phyloP scores from a whole-genome alignment of 2,888 invertebrate species.

The Ochlodes sylvanus region DNA sequence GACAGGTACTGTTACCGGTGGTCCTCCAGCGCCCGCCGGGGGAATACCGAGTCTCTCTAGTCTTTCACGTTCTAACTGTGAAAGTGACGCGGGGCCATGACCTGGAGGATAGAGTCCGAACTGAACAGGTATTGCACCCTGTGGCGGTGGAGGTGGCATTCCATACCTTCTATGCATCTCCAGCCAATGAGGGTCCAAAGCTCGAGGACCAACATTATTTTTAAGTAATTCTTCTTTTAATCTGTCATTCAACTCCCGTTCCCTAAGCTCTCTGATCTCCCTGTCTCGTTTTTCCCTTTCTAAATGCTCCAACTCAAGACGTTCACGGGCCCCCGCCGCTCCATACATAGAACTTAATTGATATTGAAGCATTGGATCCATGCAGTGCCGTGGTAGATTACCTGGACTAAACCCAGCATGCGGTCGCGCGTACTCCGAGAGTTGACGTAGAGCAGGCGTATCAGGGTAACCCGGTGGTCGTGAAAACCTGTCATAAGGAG shows the following conservation, averaged over 20 bases:
- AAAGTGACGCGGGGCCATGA: slow-evolving; percentile 87
- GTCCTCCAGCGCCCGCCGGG: slow-evolving; percentile 83
- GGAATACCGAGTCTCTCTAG: slow-evolving; percentile 93
- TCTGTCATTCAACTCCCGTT: slow-evolving; percentile 92
- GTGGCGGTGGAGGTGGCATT: slow-evolving; percentile 86
- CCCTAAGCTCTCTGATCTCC: slow-evolving; percentile 91
- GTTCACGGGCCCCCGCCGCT: slow-evolving; percentile 87
- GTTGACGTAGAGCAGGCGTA: slow-evolving; percentile 95
- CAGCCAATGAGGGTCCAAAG: slow-evolving; percentile 93
- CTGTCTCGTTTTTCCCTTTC: slow-evolving; percentile 90
- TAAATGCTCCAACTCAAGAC: slow-evolving; percentile 87
- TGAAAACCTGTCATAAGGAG: slow-evolving; percentile 90
- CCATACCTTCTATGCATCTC: slow-evolving; percentile 94
- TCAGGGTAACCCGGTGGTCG: slow-evolving; percentile 90
- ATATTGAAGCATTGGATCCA: slow-evolving; percentile 94
- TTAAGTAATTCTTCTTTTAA: slow-evolving; percentile 96
- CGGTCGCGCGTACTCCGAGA: slow-evolving; percentile 96
- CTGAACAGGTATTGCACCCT: slow-evolving; percentile 88
- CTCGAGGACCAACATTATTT: slow-evolving; percentile 86
- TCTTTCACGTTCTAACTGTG: slow-evolving; percentile 95
- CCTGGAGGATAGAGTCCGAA: slow-evolving; percentile 92
- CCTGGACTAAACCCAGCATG: slow-evolving; percentile 93
- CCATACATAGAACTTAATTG: slow-evolving; percentile 92
- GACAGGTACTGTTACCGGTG: slow-evolving; percentile 75
- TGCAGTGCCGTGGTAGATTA: slow-evolving; percentile 87